A percentile compares a stretch with the other conserved stretches of the same genome.
Evolutionary conservation across 2,888 invertebrate species (phyloP).

Genomic region (Sepioteuthis lessoniana): DNA sequence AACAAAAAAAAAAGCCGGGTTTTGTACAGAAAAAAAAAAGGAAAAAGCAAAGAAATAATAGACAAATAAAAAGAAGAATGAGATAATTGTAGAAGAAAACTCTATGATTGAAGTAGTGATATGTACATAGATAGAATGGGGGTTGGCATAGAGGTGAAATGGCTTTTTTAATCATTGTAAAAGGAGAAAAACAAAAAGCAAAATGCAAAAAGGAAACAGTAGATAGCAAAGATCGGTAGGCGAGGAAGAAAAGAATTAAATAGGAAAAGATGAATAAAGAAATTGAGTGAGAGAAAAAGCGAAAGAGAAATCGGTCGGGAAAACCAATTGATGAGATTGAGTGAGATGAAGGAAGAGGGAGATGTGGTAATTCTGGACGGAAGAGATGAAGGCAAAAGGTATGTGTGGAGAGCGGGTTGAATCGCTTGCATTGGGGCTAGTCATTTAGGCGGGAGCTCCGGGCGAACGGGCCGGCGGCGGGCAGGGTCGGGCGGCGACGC

Average conservation of each 20-base stretch:
- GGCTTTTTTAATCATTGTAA: constrained; percentile 16
- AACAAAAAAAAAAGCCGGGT: not conserved
- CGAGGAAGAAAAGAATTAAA: not conserved
- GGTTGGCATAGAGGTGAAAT: not conserved
- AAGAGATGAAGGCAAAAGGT: constrained; percentile 20
- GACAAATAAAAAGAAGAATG: not conserved
- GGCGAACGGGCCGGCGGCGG: constrained; percentile 25
- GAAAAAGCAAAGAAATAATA: not conserved
- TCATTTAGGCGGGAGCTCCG: constrained; percentile 43
- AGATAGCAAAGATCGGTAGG: not conserved
- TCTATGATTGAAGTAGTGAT: constrained; percentile 2
- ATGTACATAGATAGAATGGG: not conserved
- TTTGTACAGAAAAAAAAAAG: not conserved
- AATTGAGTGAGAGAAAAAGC: not conserved
- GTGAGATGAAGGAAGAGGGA: not conserved
- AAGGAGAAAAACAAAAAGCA: not conserved
- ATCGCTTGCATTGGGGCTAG: not conserved
- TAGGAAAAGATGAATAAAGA: not conserved
- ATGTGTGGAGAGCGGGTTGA: constrained; percentile 8
- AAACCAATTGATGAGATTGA: not conserved
- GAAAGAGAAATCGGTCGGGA: not conserved
- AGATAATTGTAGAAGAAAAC: constrained; percentile 1
- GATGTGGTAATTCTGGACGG: not conserved
- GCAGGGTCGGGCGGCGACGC: not conserved
- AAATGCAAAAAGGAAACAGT: not conserved